Percentiles rank a stretch among this genome's conserved stretches.
These are phyloP conservation scores for Tenualosa ilisha DNA, from an alignment of 2,797 vertebrate species.

Conservation along the genomic window DNA sequence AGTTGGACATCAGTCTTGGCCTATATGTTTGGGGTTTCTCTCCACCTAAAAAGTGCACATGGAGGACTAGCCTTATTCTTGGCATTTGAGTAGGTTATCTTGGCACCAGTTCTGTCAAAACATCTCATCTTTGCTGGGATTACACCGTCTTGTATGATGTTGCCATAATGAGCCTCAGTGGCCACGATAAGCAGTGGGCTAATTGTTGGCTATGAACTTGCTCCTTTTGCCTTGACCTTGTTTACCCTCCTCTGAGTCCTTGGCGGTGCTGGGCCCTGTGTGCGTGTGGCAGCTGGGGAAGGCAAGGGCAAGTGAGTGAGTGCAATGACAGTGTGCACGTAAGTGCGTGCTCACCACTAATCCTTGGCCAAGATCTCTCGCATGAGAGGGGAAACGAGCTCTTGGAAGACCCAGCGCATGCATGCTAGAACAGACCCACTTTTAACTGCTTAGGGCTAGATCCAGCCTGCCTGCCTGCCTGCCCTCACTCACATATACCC, in stretches of 20 bases:
- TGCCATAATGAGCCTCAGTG: not conserved
- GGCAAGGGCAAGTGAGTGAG: slow-evolving; percentile 36
- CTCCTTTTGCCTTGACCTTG: slow-evolving; percentile 77
- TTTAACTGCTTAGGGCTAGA: slow-evolving; percentile 39
- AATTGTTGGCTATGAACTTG: slow-evolving; percentile 54
- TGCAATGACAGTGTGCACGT: slow-evolving; percentile 53
- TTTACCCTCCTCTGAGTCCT: slow-evolving; percentile 46
- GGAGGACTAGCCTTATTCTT: slow-evolving; percentile 21
- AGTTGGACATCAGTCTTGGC: not conserved
- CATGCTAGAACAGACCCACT: slow-evolving; percentile 60
- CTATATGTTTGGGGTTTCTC: not conserved
- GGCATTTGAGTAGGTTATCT: slow-evolving; percentile 35
- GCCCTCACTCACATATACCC: not conserved
- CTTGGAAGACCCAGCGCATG: slow-evolving; percentile 64
- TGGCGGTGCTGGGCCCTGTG: slow-evolving; percentile 41
- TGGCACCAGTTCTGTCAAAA: slow-evolving; percentile 46
- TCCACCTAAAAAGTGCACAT: not conserved
- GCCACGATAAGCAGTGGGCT: not conserved
- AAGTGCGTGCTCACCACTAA: slow-evolving; percentile 55
- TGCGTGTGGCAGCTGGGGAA: slow-evolving; percentile 51
- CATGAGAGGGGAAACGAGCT: slow-evolving; percentile 68
- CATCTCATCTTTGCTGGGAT: slow-evolving; percentile 38
- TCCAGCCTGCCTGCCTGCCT: not conserved
- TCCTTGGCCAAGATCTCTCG: slow-evolving; percentile 72
- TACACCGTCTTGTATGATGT: slow-evolving; percentile 18